Base-by-base conservation (phyloP, 2,888 invertebrate species). In the Polylopha cassiicola region DNA sequence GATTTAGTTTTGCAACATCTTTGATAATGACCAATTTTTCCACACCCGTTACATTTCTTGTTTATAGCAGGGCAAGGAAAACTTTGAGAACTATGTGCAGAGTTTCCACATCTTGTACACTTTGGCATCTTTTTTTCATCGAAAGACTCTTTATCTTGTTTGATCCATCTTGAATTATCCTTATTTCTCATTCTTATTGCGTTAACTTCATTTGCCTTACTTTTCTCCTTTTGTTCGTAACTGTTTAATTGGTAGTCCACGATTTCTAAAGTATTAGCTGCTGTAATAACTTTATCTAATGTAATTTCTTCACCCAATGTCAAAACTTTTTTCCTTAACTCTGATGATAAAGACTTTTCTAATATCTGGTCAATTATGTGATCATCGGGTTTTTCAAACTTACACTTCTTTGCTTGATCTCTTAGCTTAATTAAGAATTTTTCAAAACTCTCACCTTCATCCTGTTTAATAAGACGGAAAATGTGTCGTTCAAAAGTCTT, bases 331-430 rank as follows among this genome's bases (percentile, higher is more conserved):
- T 42, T 42, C 13, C 45, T 15, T 4, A 45, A 29, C 15, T 45
- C 38, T 1, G 15, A n/a, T 7, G 38, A 53, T 3, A n/a, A 24
- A 10, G 55, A 48, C 41, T 55, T 56, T 39, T 52, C 54, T 16
- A 39, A 37, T 13, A 58, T 61, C 43, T 57, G 58, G 17, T 60
- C 54, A 23, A 60, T 54, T 11, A 56, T 27, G 28, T 54, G 34
- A 18, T 55, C 52, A 5, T 56, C 53, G 9, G 26, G 48, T 13
- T 53, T 51, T 6, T 49, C 55, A 50, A 62, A 65, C 27, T 44
- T 38, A n/a, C 27, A 27, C n/a, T 27, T 23, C n/a, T n/a, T n/a
- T n/a, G n/a, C n/a, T n/a, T n/a, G n/a, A n/a, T n/a, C n/a, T n/a
- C n/a, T n/a, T n/a, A n/a, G n/a, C n/a, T n/a, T n/a, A n/a, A n/a